phyloP scores from a whole-genome alignment of 2,797 vertebrate species.

The Pangasius larnaudii region DNA sequence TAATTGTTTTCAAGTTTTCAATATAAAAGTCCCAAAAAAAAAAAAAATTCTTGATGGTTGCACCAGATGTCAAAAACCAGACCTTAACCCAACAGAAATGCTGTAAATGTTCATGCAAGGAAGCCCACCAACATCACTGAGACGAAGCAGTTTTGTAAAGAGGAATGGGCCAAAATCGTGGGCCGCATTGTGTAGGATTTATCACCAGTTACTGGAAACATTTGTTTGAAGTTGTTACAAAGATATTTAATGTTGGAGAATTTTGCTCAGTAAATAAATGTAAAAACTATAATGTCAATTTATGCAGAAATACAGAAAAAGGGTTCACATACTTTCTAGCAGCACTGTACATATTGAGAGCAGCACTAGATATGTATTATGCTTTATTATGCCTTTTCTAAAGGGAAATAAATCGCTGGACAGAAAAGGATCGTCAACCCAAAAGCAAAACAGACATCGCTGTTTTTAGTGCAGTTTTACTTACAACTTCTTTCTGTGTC shows the following conservation, averaged over 20 bases:
- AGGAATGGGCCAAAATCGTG: not conserved
- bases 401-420: not conserved
- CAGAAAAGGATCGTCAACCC: not conserved
- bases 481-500: not conserved
- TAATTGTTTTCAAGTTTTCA: too few species aligned
- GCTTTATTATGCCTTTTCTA: not conserved
- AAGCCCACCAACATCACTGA: not conserved
- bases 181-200: not conserved
- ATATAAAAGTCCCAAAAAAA: too few species aligned
- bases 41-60: too few species aligned
- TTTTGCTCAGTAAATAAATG: too few species aligned
- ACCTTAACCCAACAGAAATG: not conserved
- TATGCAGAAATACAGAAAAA: not conserved
- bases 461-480: not conserved
- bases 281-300: too few species aligned
- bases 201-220: too few species aligned
- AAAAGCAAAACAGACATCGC: not conserved
- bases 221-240: too few species aligned
- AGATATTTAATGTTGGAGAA: not conserved
- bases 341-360: not conserved
- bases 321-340: not conserved
- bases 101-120: too few species aligned
- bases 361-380: not conserved
- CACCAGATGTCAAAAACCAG: too few species aligned
- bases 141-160: not conserved